Conservation (phyloP, 1,140 invertebrate species). For the Euwallacea fornicatus region DNA sequence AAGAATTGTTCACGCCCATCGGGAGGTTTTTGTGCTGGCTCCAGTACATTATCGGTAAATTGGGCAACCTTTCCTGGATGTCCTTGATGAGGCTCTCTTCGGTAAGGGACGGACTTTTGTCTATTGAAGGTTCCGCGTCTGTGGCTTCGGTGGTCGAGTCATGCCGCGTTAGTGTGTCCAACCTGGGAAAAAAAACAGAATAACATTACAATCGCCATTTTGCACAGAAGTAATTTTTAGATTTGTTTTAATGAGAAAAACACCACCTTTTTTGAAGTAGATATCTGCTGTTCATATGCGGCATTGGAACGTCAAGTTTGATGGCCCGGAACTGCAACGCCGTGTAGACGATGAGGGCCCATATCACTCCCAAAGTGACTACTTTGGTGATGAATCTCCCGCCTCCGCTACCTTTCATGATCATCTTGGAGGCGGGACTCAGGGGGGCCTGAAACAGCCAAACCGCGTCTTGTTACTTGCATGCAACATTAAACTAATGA, state of each 20-base stretch:
- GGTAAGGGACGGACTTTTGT: constrained; percentile 66
- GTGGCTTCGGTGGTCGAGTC: constrained; percentile 50
- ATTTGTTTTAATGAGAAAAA: background rate
- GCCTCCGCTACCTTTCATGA: constrained; percentile 33
- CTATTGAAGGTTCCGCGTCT: constrained; percentile 62
- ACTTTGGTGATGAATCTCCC: constrained; percentile 57
- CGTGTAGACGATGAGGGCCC: constrained; percentile 57
- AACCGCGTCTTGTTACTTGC: background rate
- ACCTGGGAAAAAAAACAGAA: constrained; percentile 33
- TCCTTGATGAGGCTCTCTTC: constrained; percentile 78
- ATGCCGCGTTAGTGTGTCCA: constrained; percentile 50
- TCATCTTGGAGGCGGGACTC: constrained; percentile 20
- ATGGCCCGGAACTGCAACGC: constrained; percentile 53
- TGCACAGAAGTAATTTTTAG: background rate
- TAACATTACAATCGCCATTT: background rate
- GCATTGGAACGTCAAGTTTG: constrained; percentile 52
- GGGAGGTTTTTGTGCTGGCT: constrained; percentile 74
- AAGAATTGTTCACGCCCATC: constrained; percentile 73
- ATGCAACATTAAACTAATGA: too few relatives aligned
- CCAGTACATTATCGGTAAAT: constrained; percentile 82
- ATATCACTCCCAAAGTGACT: constrained; percentile 55
- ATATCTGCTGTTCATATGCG: constrained; percentile 51
- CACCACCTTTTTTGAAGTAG: constrained; percentile 50
- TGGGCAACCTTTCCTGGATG: constrained; percentile 74
- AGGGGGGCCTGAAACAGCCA: constrained; percentile 22